phyloP scores from a whole-genome alignment of 2,888 invertebrate species.

The Dusona sp. region DNA sequence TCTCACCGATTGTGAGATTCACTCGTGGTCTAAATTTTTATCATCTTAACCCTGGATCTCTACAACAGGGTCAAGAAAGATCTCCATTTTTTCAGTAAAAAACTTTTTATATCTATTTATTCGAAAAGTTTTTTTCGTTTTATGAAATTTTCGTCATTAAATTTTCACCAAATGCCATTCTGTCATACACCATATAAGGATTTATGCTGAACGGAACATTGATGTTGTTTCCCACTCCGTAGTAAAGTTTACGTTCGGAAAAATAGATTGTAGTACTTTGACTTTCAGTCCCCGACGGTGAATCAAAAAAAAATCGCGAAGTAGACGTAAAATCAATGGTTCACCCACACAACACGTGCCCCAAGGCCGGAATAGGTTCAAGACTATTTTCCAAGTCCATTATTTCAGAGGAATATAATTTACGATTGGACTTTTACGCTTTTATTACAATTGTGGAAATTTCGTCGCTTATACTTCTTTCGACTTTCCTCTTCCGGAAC shows the following conservation, averaged over 20 bases:
- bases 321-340: neutral
- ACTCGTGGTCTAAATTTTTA: neutral
- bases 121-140: no score
- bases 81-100: no score
- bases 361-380: neutral
- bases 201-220: no score
- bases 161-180: no score
- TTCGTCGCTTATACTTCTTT: neutral
- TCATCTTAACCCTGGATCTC: no score
- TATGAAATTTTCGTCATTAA: no score
- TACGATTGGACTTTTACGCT: neutral
- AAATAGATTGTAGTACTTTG: no score
- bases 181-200: no score
- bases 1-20: neutral
- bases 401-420: neutral
- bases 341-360: neutral
- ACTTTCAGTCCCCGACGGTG: neutral
- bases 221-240: no score
- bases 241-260: no score
- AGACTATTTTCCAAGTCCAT: neutral
- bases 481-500: neutral
- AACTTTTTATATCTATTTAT: no score
- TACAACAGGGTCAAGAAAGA: no score
- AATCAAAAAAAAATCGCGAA: neutral
- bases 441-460: constrained; percentile 1